Base-by-base conservation (phyloP, 1,140 invertebrate species). In the Ceratina calcarata region DNA sequence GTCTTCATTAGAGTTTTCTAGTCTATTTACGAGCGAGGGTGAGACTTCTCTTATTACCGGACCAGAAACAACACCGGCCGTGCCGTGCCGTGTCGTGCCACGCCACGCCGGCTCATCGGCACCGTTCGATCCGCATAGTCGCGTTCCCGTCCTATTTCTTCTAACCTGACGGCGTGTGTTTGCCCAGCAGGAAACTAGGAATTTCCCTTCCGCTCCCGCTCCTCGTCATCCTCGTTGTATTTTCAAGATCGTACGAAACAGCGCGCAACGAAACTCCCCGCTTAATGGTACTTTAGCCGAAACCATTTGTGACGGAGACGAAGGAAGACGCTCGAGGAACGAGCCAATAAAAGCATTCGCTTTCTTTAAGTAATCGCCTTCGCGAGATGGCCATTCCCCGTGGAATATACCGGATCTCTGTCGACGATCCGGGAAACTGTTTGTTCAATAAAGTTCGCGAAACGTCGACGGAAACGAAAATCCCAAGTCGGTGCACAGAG, bases 1-100 rank as follows among this genome's bases (percentile, higher is more conserved):
- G 87, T 87, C 87, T 88, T 89, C 87, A 88, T 89, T 89, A 89
- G 87, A 89, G 87, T 85, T 86, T 87, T 82, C 83, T 81, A 78
- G 79, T 85, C 79, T 88, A 86, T 89, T 89, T 86, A 78, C 84
- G 85, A 67, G 60, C 68, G 20, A 10, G 65, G 71, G 62, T 37
- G 62, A 45, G 61, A 70, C 51, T 70, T 73, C 70, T 81, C 80
- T 88, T 89, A 89, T 89, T 89, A 82, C 82, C 49, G 60, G 69
- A 55, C 62, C 65, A 88, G 76, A 86, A 87, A 89, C 81, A 89
- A 89, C 85, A 74, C 24, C n/a, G n/a, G n/a, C n/a, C n/a, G n/a
- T n/a, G n/a, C n/a, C 37, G 37, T 7, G 37, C 37, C 6, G 37
- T 45, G 37, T 0, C 37, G 37, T 45, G 37, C 37, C 3, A 6